phyloP scores from a whole-genome alignment of 2,888 invertebrate species.

The Oxycera nigricornis region DNA sequence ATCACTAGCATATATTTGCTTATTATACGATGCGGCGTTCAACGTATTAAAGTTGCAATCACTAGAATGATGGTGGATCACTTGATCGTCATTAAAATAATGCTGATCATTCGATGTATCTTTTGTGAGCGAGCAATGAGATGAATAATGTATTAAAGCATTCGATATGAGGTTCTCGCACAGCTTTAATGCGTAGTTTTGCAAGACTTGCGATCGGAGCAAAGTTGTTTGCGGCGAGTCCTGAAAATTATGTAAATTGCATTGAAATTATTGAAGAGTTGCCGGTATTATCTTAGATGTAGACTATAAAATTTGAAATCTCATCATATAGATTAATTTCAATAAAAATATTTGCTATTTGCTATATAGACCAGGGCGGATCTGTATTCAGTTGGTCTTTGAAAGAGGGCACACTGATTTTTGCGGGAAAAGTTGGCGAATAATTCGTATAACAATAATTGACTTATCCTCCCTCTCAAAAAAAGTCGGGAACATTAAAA shows the following conservation, averaged over 20 bases:
- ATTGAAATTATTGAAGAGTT: no score
- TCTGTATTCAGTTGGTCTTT: no score
- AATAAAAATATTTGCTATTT: no score
- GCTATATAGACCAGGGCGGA: no score
- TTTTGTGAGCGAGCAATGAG: slow-evolving; percentile 56
- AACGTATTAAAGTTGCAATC: slow-evolving; percentile 24
- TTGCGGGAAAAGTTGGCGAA: no score
- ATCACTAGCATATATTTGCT: slow-evolving; percentile 60
- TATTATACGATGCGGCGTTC: slow-evolving; percentile 50
- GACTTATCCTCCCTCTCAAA: no score
- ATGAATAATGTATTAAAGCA: slow-evolving; percentile 57
- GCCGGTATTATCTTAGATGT: no score
- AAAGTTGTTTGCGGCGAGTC: slow-evolving; percentile 61
- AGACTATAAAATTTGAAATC: no score
- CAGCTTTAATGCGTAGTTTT: slow-evolving; percentile 48
- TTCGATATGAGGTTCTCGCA: slow-evolving; percentile 48
- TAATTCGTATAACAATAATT: no score
- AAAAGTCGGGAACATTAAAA: no score
- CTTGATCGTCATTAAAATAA: slow-evolving; percentile 2
- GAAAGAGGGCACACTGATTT: no score
- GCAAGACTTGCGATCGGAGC: slow-evolving; percentile 53
- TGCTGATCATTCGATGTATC: slow-evolving; percentile 50
- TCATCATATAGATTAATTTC: no score
- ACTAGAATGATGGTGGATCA: slow-evolving; percentile 11
- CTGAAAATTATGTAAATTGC: slow-evolving; percentile 42